Percentiles rank a stretch among this genome's conserved stretches.
phyloP scores from a whole-genome alignment of 2,113 vertebrate species.

The Sphyrna mokarran region DNA sequence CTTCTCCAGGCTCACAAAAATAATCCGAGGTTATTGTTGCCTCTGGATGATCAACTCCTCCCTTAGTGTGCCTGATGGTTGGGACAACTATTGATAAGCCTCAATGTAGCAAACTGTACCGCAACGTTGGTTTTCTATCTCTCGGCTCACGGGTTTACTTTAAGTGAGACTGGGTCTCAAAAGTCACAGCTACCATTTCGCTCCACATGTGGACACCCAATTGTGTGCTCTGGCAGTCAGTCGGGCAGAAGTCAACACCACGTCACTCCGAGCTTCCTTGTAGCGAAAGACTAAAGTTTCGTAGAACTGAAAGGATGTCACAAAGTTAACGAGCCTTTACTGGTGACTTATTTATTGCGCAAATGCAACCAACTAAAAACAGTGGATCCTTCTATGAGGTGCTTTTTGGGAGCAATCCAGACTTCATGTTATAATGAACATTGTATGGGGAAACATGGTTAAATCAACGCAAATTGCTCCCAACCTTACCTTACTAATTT shows the following conservation, averaged over 20 bases:
- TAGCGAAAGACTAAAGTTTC: neutral
- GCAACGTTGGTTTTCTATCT: neutral
- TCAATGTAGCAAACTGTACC: neutral
- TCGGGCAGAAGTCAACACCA: neutral
- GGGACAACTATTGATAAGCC: neutral
- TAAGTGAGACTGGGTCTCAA: neutral
- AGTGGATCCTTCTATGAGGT: slow-evolving; percentile 1
- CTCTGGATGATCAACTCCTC: neutral
- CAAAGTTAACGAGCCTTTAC: neutral
- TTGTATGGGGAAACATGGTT: neutral
- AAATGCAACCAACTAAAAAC: neutral
- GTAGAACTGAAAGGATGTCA: neutral
- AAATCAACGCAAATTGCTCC: slow-evolving; percentile 22
- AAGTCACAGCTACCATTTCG: neutral
- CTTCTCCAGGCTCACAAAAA: neutral
- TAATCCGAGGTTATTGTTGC: neutral
- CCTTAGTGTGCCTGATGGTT: neutral
- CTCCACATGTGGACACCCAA: neutral
- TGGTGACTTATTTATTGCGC: neutral
- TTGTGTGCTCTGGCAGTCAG: neutral
- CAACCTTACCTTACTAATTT: slow-evolving; percentile 1
- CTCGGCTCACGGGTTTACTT: neutral
- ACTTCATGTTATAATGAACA: slow-evolving; percentile 10
- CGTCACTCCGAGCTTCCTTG: neutral
- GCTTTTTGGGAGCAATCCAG: slow-evolving; percentile 14